These are phyloP conservation scores for Drosophila lacertosa DNA, from an alignment of 1,140 invertebrate genomes.

Conservation along the genomic window DNA sequence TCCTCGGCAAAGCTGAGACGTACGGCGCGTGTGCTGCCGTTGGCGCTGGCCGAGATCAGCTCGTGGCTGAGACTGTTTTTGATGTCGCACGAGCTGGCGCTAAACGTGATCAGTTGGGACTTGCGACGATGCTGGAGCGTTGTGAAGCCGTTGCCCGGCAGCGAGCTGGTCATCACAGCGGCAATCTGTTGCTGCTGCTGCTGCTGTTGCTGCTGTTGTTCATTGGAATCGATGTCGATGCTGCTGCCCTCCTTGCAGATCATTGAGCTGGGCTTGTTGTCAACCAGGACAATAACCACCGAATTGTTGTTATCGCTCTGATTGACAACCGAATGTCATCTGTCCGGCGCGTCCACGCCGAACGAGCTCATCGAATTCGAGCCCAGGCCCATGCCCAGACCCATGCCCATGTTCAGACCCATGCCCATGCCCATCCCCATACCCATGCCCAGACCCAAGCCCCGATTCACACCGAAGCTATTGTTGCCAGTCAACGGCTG, in stretches of 20 bases:
- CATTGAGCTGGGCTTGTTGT: slow-evolving; percentile 83
- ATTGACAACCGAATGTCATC: slow-evolving; percentile 84
- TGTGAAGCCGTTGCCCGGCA: slow-evolving; percentile 60
- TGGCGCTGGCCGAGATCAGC: slow-evolving; percentile 57
- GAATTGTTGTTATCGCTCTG: slow-evolving; percentile 84
- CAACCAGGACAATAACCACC: slow-evolving; percentile 84
- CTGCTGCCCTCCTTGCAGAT: slow-evolving; percentile 81
- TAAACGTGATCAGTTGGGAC: slow-evolving; percentile 81
- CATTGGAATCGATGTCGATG: slow-evolving; percentile 65
- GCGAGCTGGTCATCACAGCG: slow-evolving; percentile 27
- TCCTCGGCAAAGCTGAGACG: slow-evolving; percentile 77
- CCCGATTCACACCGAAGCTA: slow-evolving; percentile 33
- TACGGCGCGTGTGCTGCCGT: slow-evolving; percentile 52
- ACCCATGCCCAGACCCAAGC: slow-evolving; percentile 17
- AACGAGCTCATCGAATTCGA: slow-evolving; percentile 73
- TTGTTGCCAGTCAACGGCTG: slow-evolving; percentile 70
- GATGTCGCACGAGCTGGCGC: slow-evolving; percentile 80
- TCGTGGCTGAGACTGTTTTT: slow-evolving; percentile 83
- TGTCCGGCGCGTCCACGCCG: slow-evolving; percentile 60
- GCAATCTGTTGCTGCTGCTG: slow-evolving; percentile 15
- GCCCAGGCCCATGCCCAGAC: slow-evolving; percentile 23
- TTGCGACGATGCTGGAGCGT: slow-evolving; percentile 77
- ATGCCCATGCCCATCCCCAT: slow-evolving; percentile 23
- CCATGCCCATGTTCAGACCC: slow-evolving; percentile 13
- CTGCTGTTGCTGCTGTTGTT: slow-evolving; percentile 23